Evolutionary conservation across 2,888 invertebrate species (phyloP), one percentile per base, ranked within the genome.

Genomic region (Scotopteryx bipunctaria): DNA sequence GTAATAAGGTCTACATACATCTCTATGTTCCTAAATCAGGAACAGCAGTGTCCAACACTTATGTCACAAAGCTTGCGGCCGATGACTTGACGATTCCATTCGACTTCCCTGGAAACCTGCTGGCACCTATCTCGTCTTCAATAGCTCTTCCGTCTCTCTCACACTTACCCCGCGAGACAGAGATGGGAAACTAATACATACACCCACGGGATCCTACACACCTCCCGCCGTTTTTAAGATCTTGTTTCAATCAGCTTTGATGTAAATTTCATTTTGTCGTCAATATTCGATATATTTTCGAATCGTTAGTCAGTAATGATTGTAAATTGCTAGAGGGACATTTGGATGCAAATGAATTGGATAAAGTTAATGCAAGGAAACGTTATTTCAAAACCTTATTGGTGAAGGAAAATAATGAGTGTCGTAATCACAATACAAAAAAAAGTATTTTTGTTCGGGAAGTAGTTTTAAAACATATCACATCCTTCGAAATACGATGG

Each of bases 181-280:
- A 66, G 78, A 79, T 3, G 44, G 31, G 25, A 61, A 42, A 63
- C 55, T 63, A 65, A 73, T 71, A 72, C 70, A 65, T 64, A 78
- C 81, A 69, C 80, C 83, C 75, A 83, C 81, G 69, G 76, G 69
- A 76, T 59, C 58, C 55, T 57, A 55, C 67, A 55, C 67, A 61
- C 69, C 76, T 70, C 80, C 82, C 64, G 80, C 68, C 70, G 80
- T 57, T 77, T 67, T 61, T 54, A 59, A 72, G 75, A 78, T 78
- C 77, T 79, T 71, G 75, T 83, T 83, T 86, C 83, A 85, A 86
- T 87, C 82, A 81, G 71, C 73, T 69, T 35, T 49, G 53, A 51
- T 48, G 35, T 50, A 21, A 27, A 43, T 25, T 41, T 21, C 27
- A 29, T 50, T 55, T 51, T 50, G 49, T 40, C 32, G 33, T 36